These are phyloP conservation scores for Talpa occidentalis DNA, from an alignment of 2,113 vertebrate species.

Conservation along the genomic window DNA sequence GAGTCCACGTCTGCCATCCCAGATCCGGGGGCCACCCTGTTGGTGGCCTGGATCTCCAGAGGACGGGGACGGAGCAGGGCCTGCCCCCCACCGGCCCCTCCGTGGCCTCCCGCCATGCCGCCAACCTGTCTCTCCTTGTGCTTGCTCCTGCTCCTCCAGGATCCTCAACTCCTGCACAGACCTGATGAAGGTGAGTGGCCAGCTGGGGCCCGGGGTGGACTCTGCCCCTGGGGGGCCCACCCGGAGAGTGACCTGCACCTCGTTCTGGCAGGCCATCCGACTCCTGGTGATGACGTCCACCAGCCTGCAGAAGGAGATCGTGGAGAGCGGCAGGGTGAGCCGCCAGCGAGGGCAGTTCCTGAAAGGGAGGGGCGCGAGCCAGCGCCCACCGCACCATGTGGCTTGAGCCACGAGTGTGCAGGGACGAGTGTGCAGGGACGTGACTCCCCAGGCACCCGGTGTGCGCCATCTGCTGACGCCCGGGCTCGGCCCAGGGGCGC, in stretches of 20 bases:
- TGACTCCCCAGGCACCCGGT: too few relatives aligned
- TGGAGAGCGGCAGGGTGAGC: conserved; percentile 94
- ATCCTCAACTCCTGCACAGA: conserved; percentile 96
- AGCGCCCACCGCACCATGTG: too few relatives aligned
- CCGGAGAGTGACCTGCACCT: background rate
- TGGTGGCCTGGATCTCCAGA: too few relatives aligned
- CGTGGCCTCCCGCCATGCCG: too few relatives aligned
- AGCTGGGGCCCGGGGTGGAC: fast-evolving
- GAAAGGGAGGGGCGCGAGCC: background rate
- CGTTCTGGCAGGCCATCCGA: conserved; percentile 92
- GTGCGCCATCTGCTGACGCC: background rate
- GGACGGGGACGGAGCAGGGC: background rate
- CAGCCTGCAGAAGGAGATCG: conserved; percentile 97
- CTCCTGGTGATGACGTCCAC: conserved; percentile 94
- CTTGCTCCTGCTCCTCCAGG: too few relatives aligned
- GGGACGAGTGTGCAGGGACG: too few relatives aligned
- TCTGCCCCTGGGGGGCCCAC: too few relatives aligned
- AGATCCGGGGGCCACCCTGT: too few relatives aligned
- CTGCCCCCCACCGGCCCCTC: background rate
- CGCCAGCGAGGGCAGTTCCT: background rate
- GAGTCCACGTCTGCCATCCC: background rate
- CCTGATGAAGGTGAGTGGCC: conserved; percentile 95
- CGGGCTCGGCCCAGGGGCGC: background rate
- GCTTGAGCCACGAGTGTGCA: too few relatives aligned
- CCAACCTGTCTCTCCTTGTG: too few relatives aligned